phyloP scores from a whole-genome alignment of 2,797 vertebrate genomes.

The Aythya fuligula region DNA sequence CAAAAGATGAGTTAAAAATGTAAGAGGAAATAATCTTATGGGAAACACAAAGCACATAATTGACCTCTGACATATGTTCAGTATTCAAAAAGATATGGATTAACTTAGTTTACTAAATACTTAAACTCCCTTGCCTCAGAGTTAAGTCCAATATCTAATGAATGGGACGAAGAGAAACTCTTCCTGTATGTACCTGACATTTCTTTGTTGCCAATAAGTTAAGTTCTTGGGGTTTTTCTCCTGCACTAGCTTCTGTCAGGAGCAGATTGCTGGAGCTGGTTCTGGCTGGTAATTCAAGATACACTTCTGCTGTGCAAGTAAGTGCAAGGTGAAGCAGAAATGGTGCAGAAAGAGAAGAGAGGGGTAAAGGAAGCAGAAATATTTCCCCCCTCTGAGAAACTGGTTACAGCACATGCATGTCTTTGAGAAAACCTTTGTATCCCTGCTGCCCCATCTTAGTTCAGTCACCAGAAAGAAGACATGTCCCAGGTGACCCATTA shows the following conservation, averaged over 20 bases:
- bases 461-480: neutral
- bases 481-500: neutral
- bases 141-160: neutral
- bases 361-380: neutral
- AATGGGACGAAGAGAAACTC: neutral
- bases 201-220: neutral
- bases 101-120: neutral
- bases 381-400: neutral
- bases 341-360: neutral
- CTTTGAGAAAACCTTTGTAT: neutral
- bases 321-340: neutral
- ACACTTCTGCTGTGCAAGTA: neutral
- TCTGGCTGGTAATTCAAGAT: neutral
- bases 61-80: neutral
- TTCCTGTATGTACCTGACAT: neutral
- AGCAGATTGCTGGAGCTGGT: neutral
- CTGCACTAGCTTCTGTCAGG: neutral
- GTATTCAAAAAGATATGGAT: neutral
- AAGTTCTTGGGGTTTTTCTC: neutral
- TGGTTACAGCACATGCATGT: fast-evolving
- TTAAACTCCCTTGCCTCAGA: neutral
- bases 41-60: neutral
- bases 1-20: neutral
- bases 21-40: neutral
- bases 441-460: neutral